Percentiles rank a stretch among this genome's conserved stretches.
These are phyloP conservation scores for Sebastes kiyomatsui DNA, from an alignment of 2,797 vertebrate species.

Conservation along the genomic window DNA sequence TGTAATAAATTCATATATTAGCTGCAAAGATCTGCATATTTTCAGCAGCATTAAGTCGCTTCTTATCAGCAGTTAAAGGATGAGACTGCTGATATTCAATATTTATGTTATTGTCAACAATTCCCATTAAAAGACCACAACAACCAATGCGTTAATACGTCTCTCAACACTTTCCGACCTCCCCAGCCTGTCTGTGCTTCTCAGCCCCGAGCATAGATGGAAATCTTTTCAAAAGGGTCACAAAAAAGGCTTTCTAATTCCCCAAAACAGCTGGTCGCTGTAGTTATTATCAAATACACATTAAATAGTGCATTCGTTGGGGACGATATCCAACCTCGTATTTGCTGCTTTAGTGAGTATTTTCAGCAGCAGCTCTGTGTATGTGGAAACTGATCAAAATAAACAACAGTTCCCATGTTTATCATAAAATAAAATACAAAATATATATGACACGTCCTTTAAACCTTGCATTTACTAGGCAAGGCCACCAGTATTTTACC, in stretches of 20 bases:
- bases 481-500: neutral
- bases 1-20: slow-evolving; percentile 21
- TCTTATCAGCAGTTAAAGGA: neutral
- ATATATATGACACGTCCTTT: neutral
- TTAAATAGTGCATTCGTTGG: too few relatives aligned
- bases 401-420: neutral
- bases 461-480: neutral
- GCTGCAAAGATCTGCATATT: slow-evolving; percentile 19
- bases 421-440: neutral
- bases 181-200: neutral
- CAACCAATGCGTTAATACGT: neutral
- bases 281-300: too few relatives aligned
- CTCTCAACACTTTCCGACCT: neutral
- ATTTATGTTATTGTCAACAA: neutral
- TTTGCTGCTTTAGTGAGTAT: neutral
- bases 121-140: neutral
- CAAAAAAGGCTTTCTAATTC: neutral
- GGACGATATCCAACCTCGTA: neutral
- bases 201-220: neutral
- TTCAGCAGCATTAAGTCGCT: neutral
- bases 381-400: slow-evolving; percentile 3
- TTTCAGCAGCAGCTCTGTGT: neutral
- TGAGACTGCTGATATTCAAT: neutral
- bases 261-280: too few relatives aligned
- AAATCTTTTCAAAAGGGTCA: neutral